These are phyloP conservation scores for Epinephelus coioides DNA, from an alignment of 2,797 vertebrate species.

Conservation along the genomic window DNA sequence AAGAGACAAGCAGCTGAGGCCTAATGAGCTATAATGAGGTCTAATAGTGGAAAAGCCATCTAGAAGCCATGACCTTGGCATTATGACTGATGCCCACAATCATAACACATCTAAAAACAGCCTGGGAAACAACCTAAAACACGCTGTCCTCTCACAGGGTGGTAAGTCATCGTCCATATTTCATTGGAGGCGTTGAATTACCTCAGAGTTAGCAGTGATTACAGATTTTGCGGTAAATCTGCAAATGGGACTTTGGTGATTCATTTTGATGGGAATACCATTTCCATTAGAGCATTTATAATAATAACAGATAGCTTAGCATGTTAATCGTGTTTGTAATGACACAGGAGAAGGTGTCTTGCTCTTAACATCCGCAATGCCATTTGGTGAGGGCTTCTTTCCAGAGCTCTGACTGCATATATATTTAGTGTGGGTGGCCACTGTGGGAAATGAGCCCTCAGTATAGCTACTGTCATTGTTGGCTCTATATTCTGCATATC, in stretches of 20 bases:
- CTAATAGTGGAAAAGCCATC: constrained; percentile 88
- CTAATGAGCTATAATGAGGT: constrained; percentile 89
- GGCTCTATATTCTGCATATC: constrained; percentile 31
- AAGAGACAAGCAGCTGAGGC: constrained; percentile 86
- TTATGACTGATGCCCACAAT: constrained; percentile 81
- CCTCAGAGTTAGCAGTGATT: constrained; percentile 66
- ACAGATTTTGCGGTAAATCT: constrained; percentile 65
- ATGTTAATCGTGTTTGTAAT: constrained; percentile 62
- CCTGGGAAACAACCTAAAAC: constrained; percentile 81
- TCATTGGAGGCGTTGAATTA: constrained; percentile 71
- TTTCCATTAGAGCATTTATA: constrained; percentile 49
- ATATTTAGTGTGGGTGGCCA: constrained; percentile 61
- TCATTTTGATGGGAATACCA: constrained; percentile 57
- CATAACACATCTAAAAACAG: constrained; percentile 85
- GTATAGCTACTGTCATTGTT: constrained; percentile 38
- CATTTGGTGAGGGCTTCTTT: constrained; percentile 52
- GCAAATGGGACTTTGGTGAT: constrained; percentile 46
- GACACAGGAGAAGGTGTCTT: constrained; percentile 70
- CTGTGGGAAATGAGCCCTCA: constrained; percentile 44
- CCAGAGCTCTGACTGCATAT: constrained; percentile 44
- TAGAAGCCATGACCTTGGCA: constrained; percentile 85
- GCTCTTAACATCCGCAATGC: constrained; percentile 68
- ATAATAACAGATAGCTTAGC: constrained; percentile 37
- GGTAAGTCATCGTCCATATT: constrained; percentile 66
- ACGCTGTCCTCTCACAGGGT: constrained; percentile 63